These are phyloP conservation scores for Nerophis ophidion DNA, from an alignment of 2,113 vertebrate species.

Conservation along the genomic window DNA sequence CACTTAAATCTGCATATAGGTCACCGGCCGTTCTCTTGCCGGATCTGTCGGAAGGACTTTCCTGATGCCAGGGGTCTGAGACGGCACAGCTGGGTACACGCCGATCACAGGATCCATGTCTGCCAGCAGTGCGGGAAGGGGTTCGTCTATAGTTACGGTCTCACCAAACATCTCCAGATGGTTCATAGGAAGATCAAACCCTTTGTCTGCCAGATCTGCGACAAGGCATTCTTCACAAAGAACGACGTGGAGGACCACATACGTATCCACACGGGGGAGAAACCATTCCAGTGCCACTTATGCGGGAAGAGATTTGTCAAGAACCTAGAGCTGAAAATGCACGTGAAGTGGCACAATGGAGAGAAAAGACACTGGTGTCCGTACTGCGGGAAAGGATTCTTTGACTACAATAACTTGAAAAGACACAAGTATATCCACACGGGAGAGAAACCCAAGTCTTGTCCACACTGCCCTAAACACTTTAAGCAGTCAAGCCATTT, in stretches of 20 bases:
- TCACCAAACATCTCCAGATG: constrained; percentile 65
- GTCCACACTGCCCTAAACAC: constrained; percentile 57
- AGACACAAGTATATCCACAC: constrained; percentile 78
- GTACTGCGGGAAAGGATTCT: constrained; percentile 77
- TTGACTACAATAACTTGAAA: constrained; percentile 76
- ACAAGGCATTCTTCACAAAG: constrained; percentile 62
- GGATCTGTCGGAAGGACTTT: constrained; percentile 61
- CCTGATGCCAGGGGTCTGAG: constrained; percentile 58
- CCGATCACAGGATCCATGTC: constrained; percentile 57
- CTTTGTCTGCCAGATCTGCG: constrained; percentile 65
- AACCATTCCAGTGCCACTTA: constrained; percentile 72
- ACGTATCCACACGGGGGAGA: constrained; percentile 78
- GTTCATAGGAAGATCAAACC: constrained; percentile 63
- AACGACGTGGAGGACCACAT: constrained; percentile 69
- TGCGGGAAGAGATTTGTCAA: constrained; percentile 76
- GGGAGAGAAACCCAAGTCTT: constrained; percentile 66
- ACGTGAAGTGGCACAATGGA: constrained; percentile 72
- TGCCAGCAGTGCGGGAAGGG: constrained; percentile 67
- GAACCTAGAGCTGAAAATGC: constrained; percentile 71
- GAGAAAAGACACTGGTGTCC: constrained; percentile 71
- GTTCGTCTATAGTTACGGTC: constrained; percentile 65
- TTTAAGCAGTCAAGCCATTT: constrained; percentile 67
- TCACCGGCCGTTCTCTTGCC: constrained; percentile 56
- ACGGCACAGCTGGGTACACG: constrained; percentile 61
- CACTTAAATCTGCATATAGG: constrained; percentile 62